Percentiles rank a stretch among this genome's conserved stretches.
These are phyloP conservation scores for Syngnathoides biaculeatus DNA, from an alignment of 2,113 vertebrate genomes.

Conservation along the genomic window DNA sequence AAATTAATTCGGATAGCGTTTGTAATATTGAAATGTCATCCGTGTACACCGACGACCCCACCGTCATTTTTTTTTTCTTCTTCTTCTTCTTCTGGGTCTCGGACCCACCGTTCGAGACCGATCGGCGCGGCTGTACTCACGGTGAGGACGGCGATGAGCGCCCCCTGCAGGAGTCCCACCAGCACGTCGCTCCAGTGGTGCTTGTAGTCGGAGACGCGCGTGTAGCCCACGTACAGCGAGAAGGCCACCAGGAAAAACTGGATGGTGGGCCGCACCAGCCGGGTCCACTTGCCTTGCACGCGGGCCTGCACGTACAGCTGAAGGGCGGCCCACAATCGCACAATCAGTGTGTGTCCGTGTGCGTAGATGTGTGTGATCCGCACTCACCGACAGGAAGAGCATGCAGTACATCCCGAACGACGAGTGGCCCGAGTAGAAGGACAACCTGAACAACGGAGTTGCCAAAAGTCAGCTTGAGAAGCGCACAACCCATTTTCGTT, in stretches of 20 bases:
- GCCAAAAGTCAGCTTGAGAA: too few relatives aligned
- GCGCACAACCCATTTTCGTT: not conserved
- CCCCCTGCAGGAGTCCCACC: conserved; percentile 87
- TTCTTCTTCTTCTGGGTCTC: too few relatives aligned
- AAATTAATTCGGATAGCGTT: too few relatives aligned
- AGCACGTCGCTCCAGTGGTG: conserved; percentile 94
- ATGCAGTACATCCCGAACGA: conserved; percentile 98
- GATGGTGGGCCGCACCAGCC: conserved; percentile 85
- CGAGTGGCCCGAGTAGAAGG: conserved; percentile 95
- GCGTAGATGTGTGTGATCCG: not conserved
- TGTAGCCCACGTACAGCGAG: conserved; percentile 89
- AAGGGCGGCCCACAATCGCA: not conserved
- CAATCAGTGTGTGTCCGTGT: not conserved
- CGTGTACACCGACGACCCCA: too few relatives aligned
- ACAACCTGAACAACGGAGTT: conserved; percentile 72
- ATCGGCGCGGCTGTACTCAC: conserved; percentile 69
- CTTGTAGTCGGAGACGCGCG: conserved; percentile 87
- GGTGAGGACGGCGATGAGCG: conserved; percentile 81
- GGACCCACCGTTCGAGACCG: not conserved
- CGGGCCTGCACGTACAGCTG: conserved; percentile 89
- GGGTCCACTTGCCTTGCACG: conserved; percentile 84
- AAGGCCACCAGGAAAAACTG: conserved; percentile 92
- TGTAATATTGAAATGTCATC: too few relatives aligned
- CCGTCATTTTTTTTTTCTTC: too few relatives aligned
- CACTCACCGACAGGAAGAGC: conserved; percentile 91